Conservation (phyloP, 1,140 invertebrate species). For the Heterodera carotae region DNA sequence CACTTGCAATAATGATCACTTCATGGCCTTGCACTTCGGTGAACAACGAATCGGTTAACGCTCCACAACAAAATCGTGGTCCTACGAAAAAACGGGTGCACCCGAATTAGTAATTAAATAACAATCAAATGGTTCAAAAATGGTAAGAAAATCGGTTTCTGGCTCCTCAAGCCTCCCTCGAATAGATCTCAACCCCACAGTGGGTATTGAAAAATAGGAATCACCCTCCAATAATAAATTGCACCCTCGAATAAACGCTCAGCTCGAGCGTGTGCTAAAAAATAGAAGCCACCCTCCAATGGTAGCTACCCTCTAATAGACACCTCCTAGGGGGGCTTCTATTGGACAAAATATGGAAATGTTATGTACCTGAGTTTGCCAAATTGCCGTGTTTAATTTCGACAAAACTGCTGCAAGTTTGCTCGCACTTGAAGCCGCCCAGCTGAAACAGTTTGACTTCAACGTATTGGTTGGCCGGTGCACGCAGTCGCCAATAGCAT, state of each 20-base stretch:
- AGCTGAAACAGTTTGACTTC: constrained; percentile 15
- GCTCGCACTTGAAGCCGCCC: constrained; percentile 28
- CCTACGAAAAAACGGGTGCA: background rate
- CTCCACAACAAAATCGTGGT: constrained; percentile 22
- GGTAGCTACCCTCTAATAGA: too few relatives aligned
- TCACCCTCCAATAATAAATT: too few relatives aligned
- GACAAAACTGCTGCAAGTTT: constrained; percentile 22
- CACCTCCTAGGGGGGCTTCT: background rate
- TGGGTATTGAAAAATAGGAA: background rate
- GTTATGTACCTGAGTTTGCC: constrained; percentile 14
- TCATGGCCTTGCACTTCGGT: constrained; percentile 22
- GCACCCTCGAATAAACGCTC: too few relatives aligned
- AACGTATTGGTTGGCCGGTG: constrained; percentile 19
- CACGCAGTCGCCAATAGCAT: constrained; percentile 24
- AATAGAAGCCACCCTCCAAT: too few relatives aligned
- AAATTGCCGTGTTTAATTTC: constrained; percentile 30
- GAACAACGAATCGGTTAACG: constrained; percentile 1
- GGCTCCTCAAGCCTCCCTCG: too few relatives aligned
- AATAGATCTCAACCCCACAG: too few relatives aligned
- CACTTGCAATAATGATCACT: constrained; percentile 18
- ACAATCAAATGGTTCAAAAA: background rate
- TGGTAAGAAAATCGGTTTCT: background rate
- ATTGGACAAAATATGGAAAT: background rate
- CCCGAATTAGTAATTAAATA: background rate
- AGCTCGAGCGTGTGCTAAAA: too few relatives aligned